Evolutionary conservation across 2,113 vertebrate species (phyloP).

Genomic region (Kryptolebias marmoratus): DNA sequence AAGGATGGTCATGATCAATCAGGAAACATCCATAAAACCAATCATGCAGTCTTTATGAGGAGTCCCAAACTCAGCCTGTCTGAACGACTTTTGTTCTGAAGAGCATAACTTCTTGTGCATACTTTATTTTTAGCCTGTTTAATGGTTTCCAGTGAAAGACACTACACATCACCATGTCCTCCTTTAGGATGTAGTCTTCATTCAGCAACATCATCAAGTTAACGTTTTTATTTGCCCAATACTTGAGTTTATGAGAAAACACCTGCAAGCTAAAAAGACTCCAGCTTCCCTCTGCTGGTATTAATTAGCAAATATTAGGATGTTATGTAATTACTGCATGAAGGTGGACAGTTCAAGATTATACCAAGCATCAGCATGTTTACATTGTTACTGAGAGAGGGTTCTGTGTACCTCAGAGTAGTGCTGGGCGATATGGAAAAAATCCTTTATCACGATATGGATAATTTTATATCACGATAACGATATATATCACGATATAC

Average conservation of each 20-base stretch:
- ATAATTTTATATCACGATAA: too few species aligned
- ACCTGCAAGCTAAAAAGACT: slow-evolving; percentile 14
- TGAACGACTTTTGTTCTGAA: not conserved
- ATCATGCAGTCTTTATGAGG: not conserved
- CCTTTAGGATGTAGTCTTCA: slow-evolving; percentile 5
- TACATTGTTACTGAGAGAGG: not conserved
- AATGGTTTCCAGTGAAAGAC: not conserved
- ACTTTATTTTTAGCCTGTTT: not conserved
- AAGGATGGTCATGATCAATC: not conserved
- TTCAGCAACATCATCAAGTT: slow-evolving; percentile 4
- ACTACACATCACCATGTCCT: not conserved
- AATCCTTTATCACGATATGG: too few species aligned
- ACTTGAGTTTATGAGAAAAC: slow-evolving; percentile 11
- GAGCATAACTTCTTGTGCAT: not conserved
- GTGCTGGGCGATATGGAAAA: too few species aligned
- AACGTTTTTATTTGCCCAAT: slow-evolving; percentile 6
- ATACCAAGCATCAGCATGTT: not conserved
- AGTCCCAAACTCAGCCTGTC: not conserved
- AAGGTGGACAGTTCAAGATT: too few species aligned
- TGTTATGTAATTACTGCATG: not conserved
- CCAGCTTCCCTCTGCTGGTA: slow-evolving; percentile 1
- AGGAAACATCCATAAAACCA: not conserved
- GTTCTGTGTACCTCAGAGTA: not conserved
- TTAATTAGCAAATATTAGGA: slow-evolving; percentile 20
- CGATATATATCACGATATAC: too few species aligned